Percentiles rank a stretch among this genome's conserved stretches.
Evolutionary conservation across 2,888 invertebrate species (phyloP).

Genomic region (Cheilosia pagana): DNA sequence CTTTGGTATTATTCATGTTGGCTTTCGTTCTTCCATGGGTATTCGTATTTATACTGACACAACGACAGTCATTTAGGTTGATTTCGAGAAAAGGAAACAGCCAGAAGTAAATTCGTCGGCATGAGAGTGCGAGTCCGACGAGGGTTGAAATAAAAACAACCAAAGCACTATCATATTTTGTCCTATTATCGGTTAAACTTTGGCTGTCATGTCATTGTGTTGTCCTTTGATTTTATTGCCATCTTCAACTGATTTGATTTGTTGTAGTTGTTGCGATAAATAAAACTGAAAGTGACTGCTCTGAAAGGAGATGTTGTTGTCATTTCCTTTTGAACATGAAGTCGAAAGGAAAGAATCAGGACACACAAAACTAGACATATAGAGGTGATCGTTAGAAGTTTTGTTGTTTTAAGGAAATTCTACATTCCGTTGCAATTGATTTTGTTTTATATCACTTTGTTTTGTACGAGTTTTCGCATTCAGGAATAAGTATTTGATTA

Average conservation of each 20-base stretch:
- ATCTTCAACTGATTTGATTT: constrained; percentile 68
- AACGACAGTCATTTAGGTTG: constrained; percentile 44
- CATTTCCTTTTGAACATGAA: not conserved
- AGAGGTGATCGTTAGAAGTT: constrained; percentile 34
- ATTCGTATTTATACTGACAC: constrained; percentile 20
- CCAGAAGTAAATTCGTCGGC: constrained; percentile 52
- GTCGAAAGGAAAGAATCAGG: constrained; percentile 15
- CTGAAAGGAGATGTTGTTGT: constrained; percentile 30
- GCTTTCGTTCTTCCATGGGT: constrained; percentile 20
- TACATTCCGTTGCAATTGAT: constrained; percentile 53
- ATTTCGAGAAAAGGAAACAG: constrained; percentile 47
- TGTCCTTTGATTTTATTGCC: constrained; percentile 74
- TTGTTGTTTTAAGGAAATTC: constrained; percentile 37
- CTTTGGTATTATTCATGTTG: constrained; percentile 55
- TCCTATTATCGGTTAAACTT: constrained; percentile 73
- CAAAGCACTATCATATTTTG: constrained; percentile 67
- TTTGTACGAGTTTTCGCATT: not conserved
- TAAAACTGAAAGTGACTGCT: constrained; percentile 65
- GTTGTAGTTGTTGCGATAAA: constrained; percentile 67
- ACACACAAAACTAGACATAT: constrained; percentile 1
- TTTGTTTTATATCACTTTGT: constrained; percentile 43
- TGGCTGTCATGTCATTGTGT: constrained; percentile 70
- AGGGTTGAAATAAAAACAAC: constrained; percentile 11
- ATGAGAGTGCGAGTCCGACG: not conserved
- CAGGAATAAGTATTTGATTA: constrained; percentile 21